Evolutionary conservation across 2,113 vertebrate species (phyloP).

Genomic region (Scophthalmus maximus): DNA sequence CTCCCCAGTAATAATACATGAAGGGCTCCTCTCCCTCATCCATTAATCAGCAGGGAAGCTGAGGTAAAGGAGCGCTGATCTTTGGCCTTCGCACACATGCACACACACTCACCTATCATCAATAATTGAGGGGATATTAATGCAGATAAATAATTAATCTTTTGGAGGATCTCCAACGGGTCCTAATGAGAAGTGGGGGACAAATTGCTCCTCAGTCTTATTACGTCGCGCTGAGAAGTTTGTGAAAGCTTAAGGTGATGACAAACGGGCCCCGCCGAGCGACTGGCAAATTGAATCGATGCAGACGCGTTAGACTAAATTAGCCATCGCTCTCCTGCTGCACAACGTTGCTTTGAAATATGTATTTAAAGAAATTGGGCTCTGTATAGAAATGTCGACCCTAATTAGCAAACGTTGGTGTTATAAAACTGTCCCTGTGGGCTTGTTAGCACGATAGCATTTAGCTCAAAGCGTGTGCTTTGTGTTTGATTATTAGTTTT

Average conservation of each 20-base stretch:
- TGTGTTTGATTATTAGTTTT: too few relatives aligned
- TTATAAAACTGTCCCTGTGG: background rate
- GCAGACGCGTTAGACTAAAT: conserved; percentile 1
- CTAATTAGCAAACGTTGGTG: background rate
- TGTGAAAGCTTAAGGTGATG: conserved; percentile 58
- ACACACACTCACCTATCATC: conserved; percentile 60
- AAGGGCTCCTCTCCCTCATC: conserved; percentile 76
- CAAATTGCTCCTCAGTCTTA: conserved; percentile 68
- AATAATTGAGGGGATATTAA: conserved; percentile 81
- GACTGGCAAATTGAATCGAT: conserved; percentile 58
- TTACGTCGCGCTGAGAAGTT: conserved; percentile 65
- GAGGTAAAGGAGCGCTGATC: conserved; percentile 72
- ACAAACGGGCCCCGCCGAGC: conserved; percentile 45
- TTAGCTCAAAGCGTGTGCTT: background rate
- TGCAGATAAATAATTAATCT: conserved; percentile 83
- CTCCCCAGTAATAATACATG: conserved; percentile 81
- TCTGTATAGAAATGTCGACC: too few relatives aligned
- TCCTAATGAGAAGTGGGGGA: conserved; percentile 74
- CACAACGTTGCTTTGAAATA: too few relatives aligned
- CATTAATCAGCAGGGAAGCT: conserved; percentile 75
- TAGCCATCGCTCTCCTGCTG: background rate
- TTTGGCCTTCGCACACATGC: conserved; percentile 71
- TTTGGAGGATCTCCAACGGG: conserved; percentile 53
- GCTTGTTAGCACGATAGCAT: too few relatives aligned
- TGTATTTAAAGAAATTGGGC: background rate